Evolutionary conservation across 1,140 invertebrate species (phyloP).

Genomic region (Drosophila tristis): DNA sequence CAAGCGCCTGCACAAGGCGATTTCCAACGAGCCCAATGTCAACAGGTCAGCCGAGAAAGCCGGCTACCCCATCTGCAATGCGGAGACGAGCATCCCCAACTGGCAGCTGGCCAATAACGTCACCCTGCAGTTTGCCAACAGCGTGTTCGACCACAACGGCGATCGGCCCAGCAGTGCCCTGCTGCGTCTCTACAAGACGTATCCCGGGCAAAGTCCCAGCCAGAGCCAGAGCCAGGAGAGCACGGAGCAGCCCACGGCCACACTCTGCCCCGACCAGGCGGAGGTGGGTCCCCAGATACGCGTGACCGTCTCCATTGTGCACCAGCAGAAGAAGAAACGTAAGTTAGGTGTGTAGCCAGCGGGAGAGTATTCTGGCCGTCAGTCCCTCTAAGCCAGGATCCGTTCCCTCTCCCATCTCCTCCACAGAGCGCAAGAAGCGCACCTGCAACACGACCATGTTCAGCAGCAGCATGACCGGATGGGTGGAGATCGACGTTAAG

Average conservation of each 20-base stretch:
- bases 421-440: conserved; percentile 78
- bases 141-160: conserved; percentile 53
- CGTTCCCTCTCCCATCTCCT: no score
- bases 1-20: conserved; percentile 51
- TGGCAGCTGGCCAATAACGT: conserved; percentile 71
- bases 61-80: conserved; percentile 75
- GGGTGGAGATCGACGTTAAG: conserved; percentile 82
- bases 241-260: conserved; percentile 12
- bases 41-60: conserved; percentile 56
- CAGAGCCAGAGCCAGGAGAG: conserved; percentile 7
- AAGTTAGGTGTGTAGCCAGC: conserved; percentile 52
- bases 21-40: conserved; percentile 52
- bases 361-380: not conserved
- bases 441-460: conserved; percentile 82
- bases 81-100: conserved; percentile 54
- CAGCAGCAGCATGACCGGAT: conserved; percentile 67
- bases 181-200: conserved; percentile 71
- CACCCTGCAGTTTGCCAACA: conserved; percentile 68
- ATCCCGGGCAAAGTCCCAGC: conserved; percentile 57
- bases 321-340: conserved; percentile 77
- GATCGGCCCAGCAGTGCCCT: conserved; percentile 67
- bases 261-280: conserved; percentile 49
- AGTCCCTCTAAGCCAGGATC: not conserved
- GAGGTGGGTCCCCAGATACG: conserved; percentile 70
- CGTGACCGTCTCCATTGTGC: conserved; percentile 77